phyloP scores from a whole-genome alignment of 2,888 invertebrate genomes.

The Drosophila seclusa region DNA sequence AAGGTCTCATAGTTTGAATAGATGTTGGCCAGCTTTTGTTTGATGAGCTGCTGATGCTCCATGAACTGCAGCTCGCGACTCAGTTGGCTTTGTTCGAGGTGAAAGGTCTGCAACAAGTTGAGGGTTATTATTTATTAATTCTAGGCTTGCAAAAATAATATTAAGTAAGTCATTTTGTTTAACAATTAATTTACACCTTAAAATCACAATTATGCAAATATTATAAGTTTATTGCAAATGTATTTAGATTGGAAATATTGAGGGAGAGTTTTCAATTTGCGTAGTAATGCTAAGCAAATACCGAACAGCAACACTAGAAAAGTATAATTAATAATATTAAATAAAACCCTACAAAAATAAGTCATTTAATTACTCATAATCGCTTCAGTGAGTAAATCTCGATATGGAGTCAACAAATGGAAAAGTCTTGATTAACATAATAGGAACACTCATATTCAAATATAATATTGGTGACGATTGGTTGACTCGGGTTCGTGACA shows the following conservation, averaged over 20 bases:
- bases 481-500: neutral
- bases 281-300: neutral
- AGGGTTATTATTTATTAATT: neutral
- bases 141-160: neutral
- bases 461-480: neutral
- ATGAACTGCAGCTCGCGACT: slow-evolving; percentile 90
- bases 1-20: slow-evolving; percentile 81
- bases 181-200: neutral
- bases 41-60: slow-evolving; percentile 86
- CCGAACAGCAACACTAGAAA: neutral
- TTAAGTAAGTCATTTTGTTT: neutral
- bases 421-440: neutral
- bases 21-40: slow-evolving; percentile 79
- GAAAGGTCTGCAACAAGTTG: slow-evolving; percentile 88
- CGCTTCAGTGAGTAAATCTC: neutral
- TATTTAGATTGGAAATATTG: neutral
- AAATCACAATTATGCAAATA: neutral
- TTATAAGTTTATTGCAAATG: neutral
- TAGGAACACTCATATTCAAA: neutral
- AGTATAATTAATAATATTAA: neutral
- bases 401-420: neutral
- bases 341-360: neutral
- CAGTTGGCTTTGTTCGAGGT: slow-evolving; percentile 88
- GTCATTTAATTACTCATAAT: neutral
- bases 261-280: neutral